These are phyloP conservation scores for Callocephalon fimbriatum DNA, from an alignment of 2,113 vertebrate genomes.

Conservation along the genomic window DNA sequence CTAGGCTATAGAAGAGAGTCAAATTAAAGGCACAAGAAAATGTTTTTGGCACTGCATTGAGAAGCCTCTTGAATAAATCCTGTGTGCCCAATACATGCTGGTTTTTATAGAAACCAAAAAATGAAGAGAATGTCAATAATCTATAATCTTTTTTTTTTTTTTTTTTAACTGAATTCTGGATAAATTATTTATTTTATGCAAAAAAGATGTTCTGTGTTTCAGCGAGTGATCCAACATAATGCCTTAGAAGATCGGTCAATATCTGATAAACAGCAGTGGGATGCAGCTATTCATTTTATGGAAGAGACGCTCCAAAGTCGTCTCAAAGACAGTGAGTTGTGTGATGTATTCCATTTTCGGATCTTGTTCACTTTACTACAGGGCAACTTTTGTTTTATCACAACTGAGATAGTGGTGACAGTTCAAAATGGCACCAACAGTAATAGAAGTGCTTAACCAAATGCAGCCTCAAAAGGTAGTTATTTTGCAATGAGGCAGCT, in stretches of 20 bases:
- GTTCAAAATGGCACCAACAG: not conserved
- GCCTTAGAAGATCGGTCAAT: conserved; percentile 97
- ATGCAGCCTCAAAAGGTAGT: not conserved
- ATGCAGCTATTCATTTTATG: conserved; percentile 98
- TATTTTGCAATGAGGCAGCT: not conserved
- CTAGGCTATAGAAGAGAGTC: too few relatives aligned
- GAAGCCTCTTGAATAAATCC: too few relatives aligned
- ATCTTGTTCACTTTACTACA: not conserved
- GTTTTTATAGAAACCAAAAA: too few relatives aligned
- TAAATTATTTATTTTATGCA: not conserved
- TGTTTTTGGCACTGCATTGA: too few relatives aligned
- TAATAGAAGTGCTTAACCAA: not conserved
- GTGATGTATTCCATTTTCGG: not conserved
- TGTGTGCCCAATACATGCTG: too few relatives aligned
- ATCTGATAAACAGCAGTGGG: conserved; percentile 97
- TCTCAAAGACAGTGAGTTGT: conserved; percentile 92
- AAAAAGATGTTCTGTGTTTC: not conserved
- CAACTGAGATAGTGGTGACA: not conserved
- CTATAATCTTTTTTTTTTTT: too few relatives aligned
- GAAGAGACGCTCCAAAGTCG: conserved; percentile 94
- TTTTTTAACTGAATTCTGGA: not conserved
- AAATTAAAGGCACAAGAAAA: too few relatives aligned
- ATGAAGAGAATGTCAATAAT: too few relatives aligned
- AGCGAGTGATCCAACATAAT: conserved; percentile 99
- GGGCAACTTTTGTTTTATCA: not conserved